Evolutionary conservation across 2,888 invertebrate genomes (phyloP).

Genomic region (Ichneumoninae sp.): DNA sequence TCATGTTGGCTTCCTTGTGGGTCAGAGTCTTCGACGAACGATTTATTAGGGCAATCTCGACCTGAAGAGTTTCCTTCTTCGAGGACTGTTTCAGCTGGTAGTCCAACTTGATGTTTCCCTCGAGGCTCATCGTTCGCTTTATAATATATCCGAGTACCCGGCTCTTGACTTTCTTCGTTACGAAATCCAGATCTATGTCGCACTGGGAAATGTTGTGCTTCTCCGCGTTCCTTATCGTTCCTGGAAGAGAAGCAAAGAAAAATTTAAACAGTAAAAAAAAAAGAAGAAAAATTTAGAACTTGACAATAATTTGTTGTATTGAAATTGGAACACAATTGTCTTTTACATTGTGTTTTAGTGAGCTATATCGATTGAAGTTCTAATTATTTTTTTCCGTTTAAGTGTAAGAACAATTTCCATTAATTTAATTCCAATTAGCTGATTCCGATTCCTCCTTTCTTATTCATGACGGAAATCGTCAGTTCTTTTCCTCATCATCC

Average conservation of each 20-base stretch:
- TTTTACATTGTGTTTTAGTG: no score
- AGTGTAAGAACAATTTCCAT: no score
- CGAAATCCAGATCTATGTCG: constrained; percentile 90
- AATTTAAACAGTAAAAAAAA: neutral
- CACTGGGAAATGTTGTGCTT: constrained; percentile 91
- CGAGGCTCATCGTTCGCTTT: constrained; percentile 85
- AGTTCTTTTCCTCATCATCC: no score
- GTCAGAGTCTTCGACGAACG: constrained; percentile 86
- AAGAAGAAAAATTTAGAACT: neutral
- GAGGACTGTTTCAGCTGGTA: constrained; percentile 87
- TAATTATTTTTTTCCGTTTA: no score
- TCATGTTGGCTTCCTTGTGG: constrained; percentile 88
- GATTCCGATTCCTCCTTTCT: no score
- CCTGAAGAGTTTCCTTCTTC: constrained; percentile 83
- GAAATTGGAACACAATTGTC: no score
- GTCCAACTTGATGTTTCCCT: constrained; percentile 88
- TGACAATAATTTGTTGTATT: neutral
- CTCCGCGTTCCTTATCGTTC: constrained; percentile 86
- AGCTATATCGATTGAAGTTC: no score
- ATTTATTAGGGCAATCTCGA: constrained; percentile 85
- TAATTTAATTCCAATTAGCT: no score
- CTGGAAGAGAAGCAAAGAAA: constrained; percentile 80
- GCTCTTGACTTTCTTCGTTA: constrained; percentile 91
- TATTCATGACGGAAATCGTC: no score
- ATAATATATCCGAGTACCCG: constrained; percentile 90